phyloP scores from a whole-genome alignment of 2,113 vertebrate species.

The Argyrosomus japonicus region DNA sequence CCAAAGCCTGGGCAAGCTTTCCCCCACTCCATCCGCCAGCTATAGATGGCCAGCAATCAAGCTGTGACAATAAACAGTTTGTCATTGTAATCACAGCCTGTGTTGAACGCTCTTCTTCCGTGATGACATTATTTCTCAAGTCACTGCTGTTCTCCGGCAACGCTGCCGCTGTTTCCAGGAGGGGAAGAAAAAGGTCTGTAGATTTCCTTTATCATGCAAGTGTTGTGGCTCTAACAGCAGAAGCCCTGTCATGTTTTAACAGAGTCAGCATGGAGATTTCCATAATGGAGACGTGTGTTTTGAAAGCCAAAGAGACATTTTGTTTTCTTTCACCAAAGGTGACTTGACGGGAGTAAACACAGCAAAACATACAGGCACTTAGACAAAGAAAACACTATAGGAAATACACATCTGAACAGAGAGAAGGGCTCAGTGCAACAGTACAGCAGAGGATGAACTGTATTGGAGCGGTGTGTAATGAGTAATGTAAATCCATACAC shows the following conservation, averaged over 20 bases:
- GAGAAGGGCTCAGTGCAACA: conserved; percentile 10
- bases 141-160: conserved; percentile 28
- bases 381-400: not conserved
- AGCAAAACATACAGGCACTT: not conserved
- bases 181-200: conserved; percentile 1
- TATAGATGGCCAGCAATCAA: conserved; percentile 51
- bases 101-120: conserved; percentile 18
- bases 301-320: not conserved
- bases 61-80: conserved; percentile 57
- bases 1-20: not conserved
- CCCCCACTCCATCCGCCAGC: not conserved
- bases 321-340: not conserved
- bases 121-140: conserved; percentile 48
- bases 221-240: conserved; percentile 14
- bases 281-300: not conserved
- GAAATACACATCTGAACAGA: not conserved
- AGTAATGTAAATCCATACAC: conserved; percentile 38
- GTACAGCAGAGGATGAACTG: not conserved
- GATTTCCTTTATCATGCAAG: conserved; percentile 30
- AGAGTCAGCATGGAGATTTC: conserved; percentile 22
- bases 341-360: not conserved
- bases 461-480: not conserved
- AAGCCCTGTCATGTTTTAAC: conserved; percentile 15
- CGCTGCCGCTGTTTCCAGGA: conserved; percentile 26
- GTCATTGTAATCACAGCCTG: conserved; percentile 56